phyloP scores from a whole-genome alignment of 2,888 invertebrate species.

The Drosophila fulvimacula region DNA sequence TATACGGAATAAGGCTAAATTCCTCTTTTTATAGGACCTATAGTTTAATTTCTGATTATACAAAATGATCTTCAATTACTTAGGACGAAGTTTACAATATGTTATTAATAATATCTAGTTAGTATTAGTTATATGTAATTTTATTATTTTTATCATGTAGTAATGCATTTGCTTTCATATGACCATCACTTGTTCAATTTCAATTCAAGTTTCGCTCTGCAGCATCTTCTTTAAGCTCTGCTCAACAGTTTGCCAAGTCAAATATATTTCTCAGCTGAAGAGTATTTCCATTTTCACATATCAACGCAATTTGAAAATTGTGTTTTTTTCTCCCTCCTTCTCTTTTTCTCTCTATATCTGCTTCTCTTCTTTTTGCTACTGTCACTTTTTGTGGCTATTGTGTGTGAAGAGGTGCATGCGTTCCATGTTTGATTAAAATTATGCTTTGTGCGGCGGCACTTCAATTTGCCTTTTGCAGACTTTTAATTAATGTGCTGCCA shows the following conservation, averaged over 20 bases:
- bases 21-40: no score
- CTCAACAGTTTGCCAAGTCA: not conserved
- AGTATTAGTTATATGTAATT: no score
- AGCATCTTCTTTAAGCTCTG: not conserved
- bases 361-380: not conserved
- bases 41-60: no score
- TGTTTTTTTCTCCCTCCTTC: not conserved
- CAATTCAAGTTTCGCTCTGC: not conserved
- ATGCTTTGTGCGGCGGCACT: conserved; percentile 63
- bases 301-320: not conserved
- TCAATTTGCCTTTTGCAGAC: conserved; percentile 64
- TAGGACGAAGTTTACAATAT: no score
- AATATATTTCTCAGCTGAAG: not conserved
- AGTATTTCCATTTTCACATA: conserved; percentile 5
- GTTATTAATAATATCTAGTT: no score
- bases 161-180: no score
- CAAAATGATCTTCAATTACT: no score
- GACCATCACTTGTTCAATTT: not conserved
- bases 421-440: conserved; percentile 74
- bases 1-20: no score
- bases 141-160: no score
- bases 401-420: conserved; percentile 32
- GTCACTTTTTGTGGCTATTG: conserved; percentile 19
- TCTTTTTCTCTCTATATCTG: not conserved
- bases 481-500: conserved; percentile 63